A percentile compares a stretch with the other conserved stretches of the same genome.
Evolutionary conservation across 2,797 vertebrate species (phyloP).

Genomic region (Enteromius unitaeniatus): DNA sequence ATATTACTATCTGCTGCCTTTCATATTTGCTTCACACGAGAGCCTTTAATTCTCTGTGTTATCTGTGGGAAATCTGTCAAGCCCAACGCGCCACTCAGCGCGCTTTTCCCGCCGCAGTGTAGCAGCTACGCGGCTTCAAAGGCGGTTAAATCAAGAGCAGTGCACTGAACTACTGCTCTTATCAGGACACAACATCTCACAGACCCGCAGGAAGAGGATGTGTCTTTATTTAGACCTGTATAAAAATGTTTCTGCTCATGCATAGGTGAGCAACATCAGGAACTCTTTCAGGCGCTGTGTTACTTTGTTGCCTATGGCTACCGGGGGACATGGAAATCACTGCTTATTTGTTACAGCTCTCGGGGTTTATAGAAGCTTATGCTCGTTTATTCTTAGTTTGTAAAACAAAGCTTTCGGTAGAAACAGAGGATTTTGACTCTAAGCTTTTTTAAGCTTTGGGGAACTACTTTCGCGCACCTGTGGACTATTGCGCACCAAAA

Average conservation of each 20-base stretch:
- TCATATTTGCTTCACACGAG: not conserved
- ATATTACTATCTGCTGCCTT: not conserved
- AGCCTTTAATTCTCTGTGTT: not conserved
- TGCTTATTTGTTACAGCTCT: not conserved
- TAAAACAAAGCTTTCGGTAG: not conserved
- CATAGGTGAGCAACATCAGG: slow-evolving; percentile 10
- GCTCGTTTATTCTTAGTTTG: not conserved
- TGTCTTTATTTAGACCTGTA: not conserved
- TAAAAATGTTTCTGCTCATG: not conserved
- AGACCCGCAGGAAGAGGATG: slow-evolving; percentile 11
- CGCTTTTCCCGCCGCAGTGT: slow-evolving; percentile 77
- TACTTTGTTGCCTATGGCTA: slow-evolving; percentile 27
- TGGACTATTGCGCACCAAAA: not conserved
- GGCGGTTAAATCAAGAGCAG: slow-evolving; percentile 76
- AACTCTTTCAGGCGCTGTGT: not conserved
- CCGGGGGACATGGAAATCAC: slow-evolving; percentile 10
- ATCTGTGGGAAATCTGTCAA: slow-evolving; percentile 40
- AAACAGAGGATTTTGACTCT: not conserved
- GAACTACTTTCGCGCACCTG: not conserved
- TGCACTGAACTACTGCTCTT: slow-evolving; percentile 52
- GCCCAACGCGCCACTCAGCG: slow-evolving; percentile 75
- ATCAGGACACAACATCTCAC: not conserved
- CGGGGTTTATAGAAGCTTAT: too few relatives aligned
- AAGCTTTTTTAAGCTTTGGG: not conserved
- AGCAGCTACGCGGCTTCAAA: slow-evolving; percentile 79